Evolutionary conservation across 2,113 vertebrate genomes (phyloP).

Genomic region (Osmerus mordax): DNA sequence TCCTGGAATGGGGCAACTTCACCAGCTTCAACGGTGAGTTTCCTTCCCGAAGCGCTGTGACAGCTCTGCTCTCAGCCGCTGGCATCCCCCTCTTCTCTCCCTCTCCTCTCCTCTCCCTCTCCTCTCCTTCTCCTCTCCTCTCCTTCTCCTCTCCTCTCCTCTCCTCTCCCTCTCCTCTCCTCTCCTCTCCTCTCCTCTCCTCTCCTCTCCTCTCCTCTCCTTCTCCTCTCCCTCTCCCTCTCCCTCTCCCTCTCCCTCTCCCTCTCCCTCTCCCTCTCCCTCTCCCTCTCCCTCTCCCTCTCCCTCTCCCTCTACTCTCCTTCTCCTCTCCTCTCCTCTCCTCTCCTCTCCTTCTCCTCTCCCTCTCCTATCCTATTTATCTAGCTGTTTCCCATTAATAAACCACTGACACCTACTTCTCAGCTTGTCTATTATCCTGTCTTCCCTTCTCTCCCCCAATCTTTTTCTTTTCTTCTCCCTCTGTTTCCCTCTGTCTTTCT

Average conservation of each 20-base stretch:
- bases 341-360: neutral
- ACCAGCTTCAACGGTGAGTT: conserved; percentile 79
- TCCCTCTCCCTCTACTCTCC: neutral
- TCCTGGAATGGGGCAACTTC: conserved; percentile 78
- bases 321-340: too few species aligned
- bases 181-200: too few species aligned
- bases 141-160: neutral
- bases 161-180: neutral
- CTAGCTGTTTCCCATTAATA: too few species aligned
- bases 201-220: neutral
- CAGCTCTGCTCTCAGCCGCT: neutral
- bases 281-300: neutral
- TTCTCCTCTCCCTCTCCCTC: neutral
- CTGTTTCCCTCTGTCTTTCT: neutral
- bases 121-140: neutral
- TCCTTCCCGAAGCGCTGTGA: too few species aligned
- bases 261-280: neutral
- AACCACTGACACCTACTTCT: neutral
- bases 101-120: neutral
- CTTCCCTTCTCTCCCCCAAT: neutral
- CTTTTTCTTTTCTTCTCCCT: conserved; percentile 4
- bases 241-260: too few species aligned
- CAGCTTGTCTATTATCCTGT: neutral
- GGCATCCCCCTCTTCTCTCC: neutral
- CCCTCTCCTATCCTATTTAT: neutral